Conservation (phyloP, 2,888 invertebrate species). For the Brenthis hecate region DNA sequence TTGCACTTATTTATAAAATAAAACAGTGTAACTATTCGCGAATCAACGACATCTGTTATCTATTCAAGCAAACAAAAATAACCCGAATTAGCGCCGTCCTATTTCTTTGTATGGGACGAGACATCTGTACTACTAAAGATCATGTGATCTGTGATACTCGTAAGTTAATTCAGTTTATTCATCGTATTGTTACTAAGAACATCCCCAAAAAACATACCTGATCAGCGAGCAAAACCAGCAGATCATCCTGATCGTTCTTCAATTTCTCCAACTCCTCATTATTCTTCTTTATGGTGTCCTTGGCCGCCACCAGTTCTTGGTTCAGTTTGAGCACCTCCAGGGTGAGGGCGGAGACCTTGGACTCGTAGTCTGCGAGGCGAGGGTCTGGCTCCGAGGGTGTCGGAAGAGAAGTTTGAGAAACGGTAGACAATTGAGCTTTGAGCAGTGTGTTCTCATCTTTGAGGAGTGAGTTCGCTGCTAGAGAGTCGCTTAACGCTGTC, state of each 20-base stretch:
- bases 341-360: slow-evolving; percentile 48
- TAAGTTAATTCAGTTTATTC: no score
- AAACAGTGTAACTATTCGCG: no score
- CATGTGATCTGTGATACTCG: no score
- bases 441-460: slow-evolving; percentile 93
- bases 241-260: slow-evolving; percentile 95
- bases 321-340: slow-evolving; percentile 49
- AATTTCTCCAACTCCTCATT: slow-evolving; percentile 83
- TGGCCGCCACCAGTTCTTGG: slow-evolving; percentile 45
- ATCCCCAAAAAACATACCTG: slow-evolving; percentile 81
- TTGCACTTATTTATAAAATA: no score
- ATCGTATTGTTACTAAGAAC: no score
- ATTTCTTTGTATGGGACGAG: no score
- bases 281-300: slow-evolving; percentile 47
- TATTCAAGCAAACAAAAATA: no score
- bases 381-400: slow-evolving; percentile 35
- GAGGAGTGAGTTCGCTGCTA: slow-evolving; percentile 87
- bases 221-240: slow-evolving; percentile 93
- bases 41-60: no score
- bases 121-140: no score
- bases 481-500: slow-evolving; percentile 84
- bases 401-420: slow-evolving; percentile 39
- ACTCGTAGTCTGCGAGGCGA: slow-evolving; percentile 44
- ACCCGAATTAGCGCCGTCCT: no score
- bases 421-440: slow-evolving; percentile 86